A percentile compares a stretch with the other conserved stretches of the same genome.
Evolutionary conservation across 2,797 vertebrate species (phyloP).

Genomic region (Peromyscus melanophrys): DNA sequence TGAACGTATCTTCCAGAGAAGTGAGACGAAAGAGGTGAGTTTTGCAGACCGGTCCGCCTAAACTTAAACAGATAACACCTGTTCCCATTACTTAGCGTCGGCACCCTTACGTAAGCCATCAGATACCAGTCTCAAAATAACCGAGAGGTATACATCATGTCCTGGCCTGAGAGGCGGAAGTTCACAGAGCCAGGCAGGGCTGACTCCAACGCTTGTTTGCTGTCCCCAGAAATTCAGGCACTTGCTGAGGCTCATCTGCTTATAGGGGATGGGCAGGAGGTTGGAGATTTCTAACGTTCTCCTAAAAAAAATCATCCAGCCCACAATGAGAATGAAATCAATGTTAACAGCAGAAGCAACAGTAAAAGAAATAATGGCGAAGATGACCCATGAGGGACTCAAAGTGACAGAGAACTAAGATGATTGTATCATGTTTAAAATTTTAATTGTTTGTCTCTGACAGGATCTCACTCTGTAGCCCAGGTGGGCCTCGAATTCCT

Average conservation of each 20-base stretch:
- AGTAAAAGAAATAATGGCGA: neutral
- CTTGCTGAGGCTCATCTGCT: neutral
- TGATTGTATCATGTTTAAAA: neutral
- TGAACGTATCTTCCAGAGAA: slow-evolving; percentile 9
- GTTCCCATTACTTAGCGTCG: neutral
- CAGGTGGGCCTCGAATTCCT: neutral
- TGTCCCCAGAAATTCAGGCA: slow-evolving; percentile 16
- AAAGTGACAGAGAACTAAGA: neutral
- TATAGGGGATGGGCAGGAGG: neutral
- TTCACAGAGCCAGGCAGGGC: slow-evolving; percentile 48
- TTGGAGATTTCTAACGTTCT: neutral
- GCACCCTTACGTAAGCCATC: neutral
- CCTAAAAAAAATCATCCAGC: neutral
- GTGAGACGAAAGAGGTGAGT: neutral
- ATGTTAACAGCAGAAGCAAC: neutral
- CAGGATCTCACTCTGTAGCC: neutral
- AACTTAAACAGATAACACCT: slow-evolving; percentile 23
- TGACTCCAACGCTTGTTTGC: neutral
- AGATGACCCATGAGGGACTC: neutral
- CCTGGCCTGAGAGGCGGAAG: slow-evolving; percentile 40
- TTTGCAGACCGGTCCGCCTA: neutral
- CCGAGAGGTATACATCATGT: neutral
- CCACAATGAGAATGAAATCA: neutral
- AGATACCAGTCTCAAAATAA: slow-evolving; percentile 44
- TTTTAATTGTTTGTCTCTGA: neutral